phyloP scores from a whole-genome alignment of 92 coral and sea anemone species.

The Umimayanthus chanpuru region DNA sequence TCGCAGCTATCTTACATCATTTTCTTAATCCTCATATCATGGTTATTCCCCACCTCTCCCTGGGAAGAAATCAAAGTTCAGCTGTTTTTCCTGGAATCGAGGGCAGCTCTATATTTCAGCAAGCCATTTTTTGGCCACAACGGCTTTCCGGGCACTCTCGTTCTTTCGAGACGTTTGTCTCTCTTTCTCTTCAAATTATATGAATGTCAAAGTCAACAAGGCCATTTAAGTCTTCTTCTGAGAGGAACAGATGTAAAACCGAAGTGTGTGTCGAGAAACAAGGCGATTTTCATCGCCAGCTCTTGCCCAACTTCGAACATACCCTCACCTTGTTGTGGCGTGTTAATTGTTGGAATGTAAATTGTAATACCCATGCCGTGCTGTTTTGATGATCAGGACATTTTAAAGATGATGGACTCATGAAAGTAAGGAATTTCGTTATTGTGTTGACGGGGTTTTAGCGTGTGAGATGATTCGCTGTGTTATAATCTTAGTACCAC shows the following conservation, averaged over 20 bases:
- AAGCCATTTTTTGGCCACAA: constrained; percentile 2
- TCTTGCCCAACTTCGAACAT: background rate
- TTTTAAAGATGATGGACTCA: background rate
- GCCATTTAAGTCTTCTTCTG: background rate
- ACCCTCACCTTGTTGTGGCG: background rate
- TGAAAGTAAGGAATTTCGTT: constrained; percentile 18
- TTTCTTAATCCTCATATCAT: too few species aligned
- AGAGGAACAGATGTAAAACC: constrained; percentile 19
- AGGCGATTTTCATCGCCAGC: background rate
- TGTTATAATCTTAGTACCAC: background rate
- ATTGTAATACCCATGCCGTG: background rate
- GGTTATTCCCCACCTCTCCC: constrained; percentile 11
- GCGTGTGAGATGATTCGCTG: background rate
- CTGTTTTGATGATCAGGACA: background rate
- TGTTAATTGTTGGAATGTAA: constrained; percentile 28
- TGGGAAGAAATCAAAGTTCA: background rate
- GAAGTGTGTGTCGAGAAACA: background rate
- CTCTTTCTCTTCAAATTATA: background rate
- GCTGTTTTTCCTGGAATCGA: constrained; percentile 46
- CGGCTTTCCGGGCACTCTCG: background rate
- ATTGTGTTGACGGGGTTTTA: background rate
- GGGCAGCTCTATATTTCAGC: constrained; percentile 34
- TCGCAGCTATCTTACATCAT: too few species aligned
- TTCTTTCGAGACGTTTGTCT: background rate
- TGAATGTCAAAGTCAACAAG: background rate